These are phyloP conservation scores for Acyrthosiphon pisum DNA, from an alignment of 1,140 invertebrate genomes.

Conservation along the genomic window DNA sequence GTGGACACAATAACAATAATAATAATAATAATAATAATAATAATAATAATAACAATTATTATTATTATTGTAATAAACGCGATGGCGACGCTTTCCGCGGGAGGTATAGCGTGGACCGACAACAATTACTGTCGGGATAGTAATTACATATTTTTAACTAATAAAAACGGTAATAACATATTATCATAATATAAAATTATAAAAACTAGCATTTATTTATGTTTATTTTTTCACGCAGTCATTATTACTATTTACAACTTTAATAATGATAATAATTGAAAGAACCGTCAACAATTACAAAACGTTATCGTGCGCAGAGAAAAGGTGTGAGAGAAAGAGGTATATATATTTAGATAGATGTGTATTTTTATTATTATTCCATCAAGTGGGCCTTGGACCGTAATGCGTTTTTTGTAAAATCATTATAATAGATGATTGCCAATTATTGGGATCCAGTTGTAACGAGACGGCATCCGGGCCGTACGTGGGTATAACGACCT, in stretches of 20 bases:
- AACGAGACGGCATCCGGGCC: slow-evolving; percentile 54
- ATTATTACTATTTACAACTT: slow-evolving; percentile 8
- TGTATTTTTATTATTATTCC: slow-evolving; percentile 12
- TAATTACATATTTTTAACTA: slow-evolving; percentile 39
- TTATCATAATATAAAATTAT: background rate
- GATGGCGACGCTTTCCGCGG: background rate
- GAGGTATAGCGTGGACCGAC: background rate
- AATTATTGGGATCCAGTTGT: slow-evolving; percentile 56
- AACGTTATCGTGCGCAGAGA: slow-evolving; percentile 32
- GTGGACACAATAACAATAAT: background rate
- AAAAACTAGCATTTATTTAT: background rate
- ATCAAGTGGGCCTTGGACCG: slow-evolving; percentile 47
- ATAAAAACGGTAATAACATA: slow-evolving; percentile 27
- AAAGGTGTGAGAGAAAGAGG: slow-evolving; percentile 36
- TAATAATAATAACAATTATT: background rate
- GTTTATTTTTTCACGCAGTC: slow-evolving; percentile 15
- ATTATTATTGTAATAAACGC: background rate
- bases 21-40: background rate
- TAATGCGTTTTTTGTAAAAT: slow-evolving; percentile 49
- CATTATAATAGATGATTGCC: slow-evolving; percentile 56
- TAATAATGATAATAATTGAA: slow-evolving; percentile 48
- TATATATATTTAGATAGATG: slow-evolving; percentile 1
- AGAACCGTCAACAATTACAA: slow-evolving; percentile 49
- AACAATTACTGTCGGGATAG: background rate
- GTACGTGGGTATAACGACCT: slow-evolving; percentile 49